Conservation (phyloP, 2,888 invertebrate species). For the Cosmia pyralina region DNA sequence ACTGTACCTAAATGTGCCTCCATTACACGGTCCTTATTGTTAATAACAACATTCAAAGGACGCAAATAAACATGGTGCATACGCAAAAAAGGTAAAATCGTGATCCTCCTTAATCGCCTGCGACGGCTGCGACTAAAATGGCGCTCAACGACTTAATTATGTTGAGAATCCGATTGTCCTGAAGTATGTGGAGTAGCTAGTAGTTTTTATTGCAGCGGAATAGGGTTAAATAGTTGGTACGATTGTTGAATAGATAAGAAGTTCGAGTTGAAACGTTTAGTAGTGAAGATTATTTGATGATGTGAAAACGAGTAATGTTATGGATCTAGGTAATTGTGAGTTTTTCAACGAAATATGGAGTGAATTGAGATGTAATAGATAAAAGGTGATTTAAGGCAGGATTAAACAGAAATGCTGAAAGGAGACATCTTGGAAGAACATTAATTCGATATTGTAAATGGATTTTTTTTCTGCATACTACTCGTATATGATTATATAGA, state of each 20-base stretch:
- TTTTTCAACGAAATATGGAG: neutral
- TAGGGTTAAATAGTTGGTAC: conserved; percentile 42
- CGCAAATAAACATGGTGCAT: conserved; percentile 56
- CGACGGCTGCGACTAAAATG: conserved; percentile 72
- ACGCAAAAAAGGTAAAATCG: conserved; percentile 75
- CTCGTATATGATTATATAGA: no score
- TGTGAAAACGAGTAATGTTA: neutral
- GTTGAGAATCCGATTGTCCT: conserved; percentile 56
- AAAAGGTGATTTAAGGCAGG: neutral
- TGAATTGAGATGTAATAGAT: neutral
- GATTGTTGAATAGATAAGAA: conserved; percentile 27
- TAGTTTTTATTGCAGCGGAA: conserved; percentile 39
- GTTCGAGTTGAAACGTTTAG: conserved; percentile 4
- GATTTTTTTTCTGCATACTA: neutral
- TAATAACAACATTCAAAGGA: conserved; percentile 68
- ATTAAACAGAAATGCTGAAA: neutral
- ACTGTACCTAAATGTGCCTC: conserved; percentile 39
- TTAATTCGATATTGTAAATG: no score
- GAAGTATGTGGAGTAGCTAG: conserved; percentile 26
- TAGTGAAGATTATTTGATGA: neutral
- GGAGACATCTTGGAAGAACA: neutral
- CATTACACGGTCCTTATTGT: conserved; percentile 54
- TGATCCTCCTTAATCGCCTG: conserved; percentile 73
- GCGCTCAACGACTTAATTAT: conserved; percentile 66
- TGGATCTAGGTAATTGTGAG: no score